Evolutionary conservation across 1,140 invertebrate genomes (phyloP).

Genomic region (Octopus sinensis): DNA sequence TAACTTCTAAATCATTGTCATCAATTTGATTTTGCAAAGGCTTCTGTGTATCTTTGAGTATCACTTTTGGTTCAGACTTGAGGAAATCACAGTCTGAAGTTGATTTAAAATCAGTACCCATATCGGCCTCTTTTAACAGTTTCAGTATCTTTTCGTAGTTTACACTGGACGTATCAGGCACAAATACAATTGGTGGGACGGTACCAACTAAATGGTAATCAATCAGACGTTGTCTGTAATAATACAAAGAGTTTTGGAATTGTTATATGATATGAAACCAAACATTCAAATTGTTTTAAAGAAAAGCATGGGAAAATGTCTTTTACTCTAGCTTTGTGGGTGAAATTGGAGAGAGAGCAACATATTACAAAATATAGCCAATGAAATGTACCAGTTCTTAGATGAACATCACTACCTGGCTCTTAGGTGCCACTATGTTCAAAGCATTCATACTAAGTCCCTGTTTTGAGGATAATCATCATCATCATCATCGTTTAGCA

Average conservation of each 20-base stretch:
- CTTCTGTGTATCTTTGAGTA: background rate
- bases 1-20: background rate
- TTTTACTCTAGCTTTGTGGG: too few species aligned
- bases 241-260: background rate
- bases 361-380: too few species aligned
- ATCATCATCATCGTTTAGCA: too few species aligned
- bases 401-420: too few species aligned
- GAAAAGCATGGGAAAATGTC: too few species aligned
- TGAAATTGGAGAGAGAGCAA: too few species aligned
- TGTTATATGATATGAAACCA: too few species aligned
- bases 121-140: background rate
- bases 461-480: too few species aligned
- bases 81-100: background rate
- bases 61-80: background rate
- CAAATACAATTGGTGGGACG: background rate
- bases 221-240: background rate
- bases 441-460: too few species aligned
- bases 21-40: conserved; percentile 7
- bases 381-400: too few species aligned
- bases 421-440: too few species aligned
- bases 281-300: too few species aligned
- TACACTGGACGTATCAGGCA: background rate
- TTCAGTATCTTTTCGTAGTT: background rate
- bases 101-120: background rate
- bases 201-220: background rate